These are phyloP conservation scores for Ceratosolen solmsi DNA, from an alignment of 1,140 invertebrate species.

Conservation along the genomic window DNA sequence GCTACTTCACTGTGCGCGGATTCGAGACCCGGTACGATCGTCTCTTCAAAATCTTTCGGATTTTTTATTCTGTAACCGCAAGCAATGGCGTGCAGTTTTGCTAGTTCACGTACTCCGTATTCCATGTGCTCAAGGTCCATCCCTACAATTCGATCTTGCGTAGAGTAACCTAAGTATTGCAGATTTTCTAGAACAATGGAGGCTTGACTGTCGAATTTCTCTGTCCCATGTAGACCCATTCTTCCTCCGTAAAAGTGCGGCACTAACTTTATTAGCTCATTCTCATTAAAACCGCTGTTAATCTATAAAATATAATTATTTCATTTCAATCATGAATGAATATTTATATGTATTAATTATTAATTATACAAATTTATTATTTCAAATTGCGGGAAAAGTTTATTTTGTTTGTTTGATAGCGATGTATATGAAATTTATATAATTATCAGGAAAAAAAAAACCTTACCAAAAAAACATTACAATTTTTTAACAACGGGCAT, in stretches of 20 bases:
- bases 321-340: no score
- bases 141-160: constrained; percentile 73
- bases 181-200: constrained; percentile 77
- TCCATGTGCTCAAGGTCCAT: constrained; percentile 72
- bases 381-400: no score
- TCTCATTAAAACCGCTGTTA: constrained; percentile 68
- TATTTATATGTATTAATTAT: no score
- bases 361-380: no score
- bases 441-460: no score
- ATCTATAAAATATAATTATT: constrained; percentile 53
- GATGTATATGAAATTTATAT: no score
- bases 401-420: no score
- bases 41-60: constrained; percentile 71
- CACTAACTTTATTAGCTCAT: constrained; percentile 67
- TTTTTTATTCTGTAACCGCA: constrained; percentile 74
- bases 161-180: constrained; percentile 72
- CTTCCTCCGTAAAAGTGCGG: constrained; percentile 75
- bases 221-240: constrained; percentile 69
- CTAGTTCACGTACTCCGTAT: constrained; percentile 73
- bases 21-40: constrained; percentile 55
- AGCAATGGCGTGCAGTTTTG: constrained; percentile 75
- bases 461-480: no score
- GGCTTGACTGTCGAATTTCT: constrained; percentile 75
- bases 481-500: no score
- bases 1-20: constrained; percentile 55